Percentiles rank a stretch among this genome's conserved stretches.
phyloP scores from a whole-genome alignment of 1,140 invertebrate genomes.

The Drosophila fuyamai region DNA sequence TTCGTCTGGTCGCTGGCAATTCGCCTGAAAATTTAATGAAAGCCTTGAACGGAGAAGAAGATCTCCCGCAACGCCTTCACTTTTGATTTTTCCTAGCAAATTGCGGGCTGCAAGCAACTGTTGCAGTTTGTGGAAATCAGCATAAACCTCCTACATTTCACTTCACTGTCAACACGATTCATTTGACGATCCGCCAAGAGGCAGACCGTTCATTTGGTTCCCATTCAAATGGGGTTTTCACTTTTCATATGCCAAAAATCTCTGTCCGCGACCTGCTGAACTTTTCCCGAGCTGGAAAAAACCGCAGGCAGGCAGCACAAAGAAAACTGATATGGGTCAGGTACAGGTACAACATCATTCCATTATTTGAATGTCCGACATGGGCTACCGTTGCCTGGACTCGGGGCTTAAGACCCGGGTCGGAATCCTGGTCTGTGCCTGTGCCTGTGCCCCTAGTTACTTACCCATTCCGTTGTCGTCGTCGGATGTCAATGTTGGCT shows the following conservation, averaged over 20 bases:
- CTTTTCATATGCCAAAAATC: slow-evolving; percentile 68
- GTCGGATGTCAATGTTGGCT: slow-evolving; percentile 76
- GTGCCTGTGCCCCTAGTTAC: slow-evolving; percentile 31
- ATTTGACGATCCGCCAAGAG: slow-evolving; percentile 44
- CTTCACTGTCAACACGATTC: slow-evolving; percentile 75
- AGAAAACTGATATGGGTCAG: slow-evolving; percentile 55
- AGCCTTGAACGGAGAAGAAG: slow-evolving; percentile 53
- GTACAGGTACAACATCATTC: slow-evolving; percentile 60
- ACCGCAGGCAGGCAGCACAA: slow-evolving; percentile 10
- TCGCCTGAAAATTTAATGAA: slow-evolving; percentile 63
- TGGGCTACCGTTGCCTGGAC: slow-evolving; percentile 64
- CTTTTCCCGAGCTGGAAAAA: slow-evolving; percentile 30
- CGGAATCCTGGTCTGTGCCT: slow-evolving; percentile 24
- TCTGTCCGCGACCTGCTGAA: slow-evolving; percentile 60
- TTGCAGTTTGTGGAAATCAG: slow-evolving; percentile 59
- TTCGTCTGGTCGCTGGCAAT: slow-evolving; percentile 28
- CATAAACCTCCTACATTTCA: slow-evolving; percentile 66
- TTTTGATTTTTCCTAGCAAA: slow-evolving; percentile 65
- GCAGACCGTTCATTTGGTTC: slow-evolving; percentile 52
- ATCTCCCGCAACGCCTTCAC: slow-evolving; percentile 60
- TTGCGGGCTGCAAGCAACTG: slow-evolving; percentile 64
- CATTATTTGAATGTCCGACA: slow-evolving; percentile 77
- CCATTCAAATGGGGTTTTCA: slow-evolving; percentile 66
- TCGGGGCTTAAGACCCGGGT: neutral
- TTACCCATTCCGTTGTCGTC: slow-evolving; percentile 48